These are phyloP conservation scores for Teleogryllus oceanicus DNA, from an alignment of 2,888 invertebrate species.

Conservation along the genomic window DNA sequence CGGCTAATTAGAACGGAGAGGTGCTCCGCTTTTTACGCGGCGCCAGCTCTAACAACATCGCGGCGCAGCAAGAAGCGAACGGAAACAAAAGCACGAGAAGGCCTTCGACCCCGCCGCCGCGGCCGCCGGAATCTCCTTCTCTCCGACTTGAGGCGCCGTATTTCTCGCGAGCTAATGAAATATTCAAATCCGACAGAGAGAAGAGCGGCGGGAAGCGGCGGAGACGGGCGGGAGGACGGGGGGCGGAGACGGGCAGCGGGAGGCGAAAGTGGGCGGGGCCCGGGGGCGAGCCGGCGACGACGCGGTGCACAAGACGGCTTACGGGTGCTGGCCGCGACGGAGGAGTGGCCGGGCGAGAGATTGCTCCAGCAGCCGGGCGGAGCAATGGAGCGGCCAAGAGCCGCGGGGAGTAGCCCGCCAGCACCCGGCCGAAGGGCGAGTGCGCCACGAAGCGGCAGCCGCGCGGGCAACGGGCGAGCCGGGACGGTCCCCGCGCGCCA, in stretches of 20 bases:
- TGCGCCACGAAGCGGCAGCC: not conserved
- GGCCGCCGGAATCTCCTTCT: conserved; percentile 8
- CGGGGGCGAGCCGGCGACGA: not conserved
- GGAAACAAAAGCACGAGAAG: not conserved
- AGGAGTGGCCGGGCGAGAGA: too few species aligned
- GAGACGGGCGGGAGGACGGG: not conserved
- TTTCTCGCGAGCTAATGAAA: conserved; percentile 18
- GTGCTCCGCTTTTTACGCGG: conserved; percentile 1
- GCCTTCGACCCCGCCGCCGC: not conserved
- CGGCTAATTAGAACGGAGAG: not conserved
- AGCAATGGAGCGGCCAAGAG: too few species aligned
- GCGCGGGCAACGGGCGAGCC: not conserved
- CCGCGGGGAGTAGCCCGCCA: too few species aligned
- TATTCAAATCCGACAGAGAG: not conserved
- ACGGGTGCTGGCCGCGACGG: too few species aligned
- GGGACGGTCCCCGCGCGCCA: not conserved
- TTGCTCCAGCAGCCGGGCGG: too few species aligned
- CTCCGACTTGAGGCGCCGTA: not conserved
- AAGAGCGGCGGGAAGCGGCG: not conserved
- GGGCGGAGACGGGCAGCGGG: not conserved
- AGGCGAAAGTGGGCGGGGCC: not conserved
- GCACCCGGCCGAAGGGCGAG: not conserved
- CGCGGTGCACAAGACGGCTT: too few species aligned
- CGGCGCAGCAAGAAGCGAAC: not conserved
- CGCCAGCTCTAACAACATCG: not conserved